Base-by-base conservation (phyloP, 2,113 vertebrate genomes). In the Nasalis larvatus region DNA sequence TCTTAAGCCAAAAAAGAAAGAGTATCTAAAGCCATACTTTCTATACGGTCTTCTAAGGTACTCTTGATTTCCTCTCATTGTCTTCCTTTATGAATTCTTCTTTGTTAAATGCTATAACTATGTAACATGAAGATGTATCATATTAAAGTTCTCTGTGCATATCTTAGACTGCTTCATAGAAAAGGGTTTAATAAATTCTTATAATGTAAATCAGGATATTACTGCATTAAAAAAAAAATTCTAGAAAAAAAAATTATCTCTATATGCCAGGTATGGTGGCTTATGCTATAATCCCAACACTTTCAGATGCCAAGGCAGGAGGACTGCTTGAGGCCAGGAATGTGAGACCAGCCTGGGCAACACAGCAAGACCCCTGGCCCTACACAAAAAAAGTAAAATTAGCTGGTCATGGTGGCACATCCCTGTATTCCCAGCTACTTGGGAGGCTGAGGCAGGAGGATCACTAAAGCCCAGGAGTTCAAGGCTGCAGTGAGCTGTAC, bases 191-290 rank as follows among this genome's bases (percentile, higher is more conserved):
- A 68, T 32, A 95, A 96, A 85, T 81, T 80, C 89, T 73, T 86
- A 74, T 54, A 60, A 54, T 63, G 6, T 77, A 93, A 77, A 93
- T 68, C 25, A 68, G 30, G 14, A 13, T 56, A 92, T 35, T 84
- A 87, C 2, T 32, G 23, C 20, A 88, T 86, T 96, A 95, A 68
- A 71, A 68, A 94, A 47, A 94, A 97, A 92, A 96, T 86, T 91
- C 47, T 85, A 84, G 14, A 69, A 8, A 4, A 82, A 54, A 83
- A 77, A 35, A 35, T 68, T 63, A 63, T 30, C 27, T 63, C 27
- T 63, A 30, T 63, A 63, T 63, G 5, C 12, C 60, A 63, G 27
- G 27, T 63, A 63, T 13, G 27, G 60, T 63, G 60, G 27, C 60
- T 63, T 63, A 63, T 2, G 2, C 52, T 30, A 30, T 30, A 63